Conservation (phyloP, 2,797 vertebrate species). For the Sebastes cheni region DNA sequence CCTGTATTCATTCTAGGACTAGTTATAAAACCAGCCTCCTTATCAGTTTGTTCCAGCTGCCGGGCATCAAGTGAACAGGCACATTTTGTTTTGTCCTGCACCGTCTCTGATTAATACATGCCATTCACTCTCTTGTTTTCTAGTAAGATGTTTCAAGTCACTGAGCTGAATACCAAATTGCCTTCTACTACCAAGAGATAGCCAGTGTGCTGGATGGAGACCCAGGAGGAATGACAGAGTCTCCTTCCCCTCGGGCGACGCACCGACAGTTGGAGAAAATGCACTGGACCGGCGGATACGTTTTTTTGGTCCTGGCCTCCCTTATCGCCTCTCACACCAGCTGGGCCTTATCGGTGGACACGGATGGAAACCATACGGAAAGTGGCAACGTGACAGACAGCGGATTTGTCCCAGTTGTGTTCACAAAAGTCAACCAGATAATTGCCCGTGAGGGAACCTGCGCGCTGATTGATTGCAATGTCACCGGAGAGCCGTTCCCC, state of each 20-base stretch:
- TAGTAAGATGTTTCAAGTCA: slow-evolving; percentile 63
- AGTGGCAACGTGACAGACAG: slow-evolving; percentile 68
- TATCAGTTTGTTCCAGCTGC: slow-evolving; percentile 25
- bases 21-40: background rate
- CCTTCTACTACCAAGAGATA: slow-evolving; percentile 70
- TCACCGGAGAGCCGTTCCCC: slow-evolving; percentile 90
- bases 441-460: slow-evolving; percentile 94
- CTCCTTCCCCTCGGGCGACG: slow-evolving; percentile 26
- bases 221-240: slow-evolving; percentile 64
- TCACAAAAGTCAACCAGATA: slow-evolving; percentile 87
- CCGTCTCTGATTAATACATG: background rate
- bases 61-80: background rate
- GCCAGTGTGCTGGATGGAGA: slow-evolving; percentile 64
- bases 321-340: slow-evolving; percentile 78
- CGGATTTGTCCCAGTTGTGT: slow-evolving; percentile 83
- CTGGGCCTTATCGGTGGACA: slow-evolving; percentile 41
- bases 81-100: background rate
- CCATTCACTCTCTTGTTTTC: slow-evolving; percentile 60
- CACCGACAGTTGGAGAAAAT: slow-evolving; percentile 72
- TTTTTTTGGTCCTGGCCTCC: slow-evolving; percentile 61
- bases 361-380: slow-evolving; percentile 43
- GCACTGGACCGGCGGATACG: slow-evolving; percentile 48
- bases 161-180: slow-evolving; percentile 42
- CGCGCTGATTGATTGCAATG: slow-evolving; percentile 93
- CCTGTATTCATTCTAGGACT: background rate